These are phyloP conservation scores for Valencia hispanica DNA, from an alignment of 2,797 vertebrate genomes.

Conservation along the genomic window DNA sequence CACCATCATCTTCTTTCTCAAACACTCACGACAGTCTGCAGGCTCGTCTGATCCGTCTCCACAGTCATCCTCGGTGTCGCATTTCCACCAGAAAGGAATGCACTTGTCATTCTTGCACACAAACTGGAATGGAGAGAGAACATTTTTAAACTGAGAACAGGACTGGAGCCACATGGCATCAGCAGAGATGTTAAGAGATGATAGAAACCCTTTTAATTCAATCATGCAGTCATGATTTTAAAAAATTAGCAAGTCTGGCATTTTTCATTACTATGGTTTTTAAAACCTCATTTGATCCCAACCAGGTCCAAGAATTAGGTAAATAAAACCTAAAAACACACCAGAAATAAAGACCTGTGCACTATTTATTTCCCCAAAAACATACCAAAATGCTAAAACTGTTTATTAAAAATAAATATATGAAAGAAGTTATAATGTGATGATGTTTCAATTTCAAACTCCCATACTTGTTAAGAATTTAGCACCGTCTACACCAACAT, in stretches of 20 bases:
- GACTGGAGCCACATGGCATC: constrained; percentile 3
- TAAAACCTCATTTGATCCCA: background rate
- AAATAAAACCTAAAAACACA: background rate
- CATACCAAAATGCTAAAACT: background rate
- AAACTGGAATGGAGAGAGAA: constrained; percentile 78
- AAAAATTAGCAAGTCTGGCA: constrained; percentile 16
- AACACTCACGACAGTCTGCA: constrained; percentile 90
- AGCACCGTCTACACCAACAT: background rate
- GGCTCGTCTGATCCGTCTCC: constrained; percentile 96
- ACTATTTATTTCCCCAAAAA: background rate
- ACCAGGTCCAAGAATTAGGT: background rate
- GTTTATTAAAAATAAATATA: background rate
- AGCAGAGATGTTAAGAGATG: background rate
- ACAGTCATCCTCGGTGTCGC: constrained; percentile 97
- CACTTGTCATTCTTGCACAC: constrained; percentile 99
- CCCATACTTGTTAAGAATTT: background rate
- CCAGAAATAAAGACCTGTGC: background rate
- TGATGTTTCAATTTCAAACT: background rate
- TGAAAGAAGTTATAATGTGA: background rate
- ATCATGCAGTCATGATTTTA: background rate
- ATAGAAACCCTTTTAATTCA: background rate
- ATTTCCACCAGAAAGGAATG: constrained; percentile 99
- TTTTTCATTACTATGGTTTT: constrained; percentile 1
- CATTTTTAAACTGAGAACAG: constrained; percentile 19
- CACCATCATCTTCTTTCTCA: background rate